Conservation (phyloP, 2,797 vertebrate genomes). For the Florisuga fusca region DNA sequence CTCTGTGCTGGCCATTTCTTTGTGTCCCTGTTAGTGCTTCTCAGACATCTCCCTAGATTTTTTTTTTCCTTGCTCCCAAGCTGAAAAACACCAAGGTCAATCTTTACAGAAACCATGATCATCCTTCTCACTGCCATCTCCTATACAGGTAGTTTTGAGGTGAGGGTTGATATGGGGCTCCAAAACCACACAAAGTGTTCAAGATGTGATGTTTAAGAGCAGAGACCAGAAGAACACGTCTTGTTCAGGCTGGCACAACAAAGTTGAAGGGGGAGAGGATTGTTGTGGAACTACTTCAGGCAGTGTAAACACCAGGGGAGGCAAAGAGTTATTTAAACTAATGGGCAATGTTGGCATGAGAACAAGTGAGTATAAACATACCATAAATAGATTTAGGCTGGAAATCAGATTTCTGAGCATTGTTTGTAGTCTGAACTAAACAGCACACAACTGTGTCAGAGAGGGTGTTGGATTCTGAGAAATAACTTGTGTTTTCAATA, state of each 20-base stretch:
- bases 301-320: not conserved
- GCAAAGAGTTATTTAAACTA: conserved; percentile 23
- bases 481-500: not conserved
- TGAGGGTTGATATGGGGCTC: not conserved
- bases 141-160: not conserved
- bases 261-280: not conserved
- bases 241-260: not conserved
- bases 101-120: not conserved
- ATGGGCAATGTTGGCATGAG: conserved; percentile 30
- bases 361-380: conserved; percentile 25
- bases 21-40: not conserved
- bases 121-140: not conserved
- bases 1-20: not conserved
- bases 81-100: not conserved
- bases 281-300: not conserved
- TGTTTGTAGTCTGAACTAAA: not conserved
- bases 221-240: not conserved
- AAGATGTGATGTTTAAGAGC: not conserved
- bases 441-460: not conserved
- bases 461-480: not conserved
- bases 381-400: conserved; percentile 40
- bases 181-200: not conserved
- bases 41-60: not conserved
- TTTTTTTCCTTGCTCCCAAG: not conserved
- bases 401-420: conserved; percentile 4